Evolutionary conservation across 1,140 invertebrate genomes (phyloP).

Genomic region (Cheumatopsyche charites): DNA sequence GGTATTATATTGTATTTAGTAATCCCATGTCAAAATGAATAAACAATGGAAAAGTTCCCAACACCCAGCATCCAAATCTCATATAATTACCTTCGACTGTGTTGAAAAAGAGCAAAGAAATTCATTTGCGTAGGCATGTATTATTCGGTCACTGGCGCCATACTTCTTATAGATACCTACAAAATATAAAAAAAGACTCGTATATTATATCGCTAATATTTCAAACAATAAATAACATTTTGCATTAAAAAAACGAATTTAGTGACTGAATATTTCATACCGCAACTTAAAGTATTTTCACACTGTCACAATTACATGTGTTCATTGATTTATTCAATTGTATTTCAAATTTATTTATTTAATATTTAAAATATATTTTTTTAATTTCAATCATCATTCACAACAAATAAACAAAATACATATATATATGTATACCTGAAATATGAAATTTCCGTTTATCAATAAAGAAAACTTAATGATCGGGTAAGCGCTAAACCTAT

Average conservation of each 20-base stretch:
- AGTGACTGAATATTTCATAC: too few relatives aligned
- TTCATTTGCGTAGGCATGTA: conserved; percentile 16
- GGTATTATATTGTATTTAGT: conserved; percentile 40
- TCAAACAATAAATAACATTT: conserved; percentile 3
- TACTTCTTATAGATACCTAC: conserved; percentile 8
- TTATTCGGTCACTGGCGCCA: conserved; percentile 27
- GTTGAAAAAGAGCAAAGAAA: conserved; percentile 5
- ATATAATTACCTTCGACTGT: not conserved
- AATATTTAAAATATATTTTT: too few relatives aligned
- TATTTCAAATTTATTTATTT: too few relatives aligned
- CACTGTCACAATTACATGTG: too few relatives aligned
- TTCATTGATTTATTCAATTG: too few relatives aligned
- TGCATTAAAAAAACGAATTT: not conserved
- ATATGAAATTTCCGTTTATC: not conserved
- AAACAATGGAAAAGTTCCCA: conserved; percentile 23
- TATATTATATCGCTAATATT: conserved; percentile 15
- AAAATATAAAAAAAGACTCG: not conserved
- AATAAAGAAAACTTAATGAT: conserved; percentile 3
- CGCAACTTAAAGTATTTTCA: too few relatives aligned
- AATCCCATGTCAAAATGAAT: conserved; percentile 35
- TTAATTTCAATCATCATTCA: too few relatives aligned
- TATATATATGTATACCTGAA: not conserved
- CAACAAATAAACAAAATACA: too few relatives aligned
- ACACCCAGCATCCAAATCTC: not conserved
- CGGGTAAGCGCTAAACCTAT: not conserved